Percentiles rank a stretch among this genome's conserved stretches.
phyloP scores from a whole-genome alignment of 2,888 invertebrate genomes.

The Athalia circularis region DNA sequence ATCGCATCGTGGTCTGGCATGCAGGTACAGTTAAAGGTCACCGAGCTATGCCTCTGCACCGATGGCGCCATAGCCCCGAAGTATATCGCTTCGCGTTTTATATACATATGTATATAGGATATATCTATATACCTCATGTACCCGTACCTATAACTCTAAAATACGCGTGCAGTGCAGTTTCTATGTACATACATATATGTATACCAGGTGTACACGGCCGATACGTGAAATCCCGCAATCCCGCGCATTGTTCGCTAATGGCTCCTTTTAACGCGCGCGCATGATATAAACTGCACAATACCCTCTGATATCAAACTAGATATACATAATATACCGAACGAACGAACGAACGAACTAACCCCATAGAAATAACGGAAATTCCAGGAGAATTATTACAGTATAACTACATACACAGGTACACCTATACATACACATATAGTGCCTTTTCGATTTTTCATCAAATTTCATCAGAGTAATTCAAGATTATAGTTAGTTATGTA shows the following conservation, averaged over 20 bases:
- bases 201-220: background rate
- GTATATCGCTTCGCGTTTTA: background rate
- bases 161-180: background rate
- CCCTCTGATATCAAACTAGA: too few species aligned
- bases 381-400: too few species aligned
- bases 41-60: conserved; percentile 41
- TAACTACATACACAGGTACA: too few species aligned
- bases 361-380: too few species aligned
- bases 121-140: background rate
- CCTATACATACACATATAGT: too few species aligned
- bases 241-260: conserved; percentile 66
- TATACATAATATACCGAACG: too few species aligned
- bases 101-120: conserved; percentile 9
- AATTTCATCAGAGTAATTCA: too few species aligned
- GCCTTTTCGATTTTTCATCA: too few species aligned
- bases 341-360: too few species aligned
- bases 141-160: background rate
- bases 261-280: conserved; percentile 54
- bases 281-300: background rate
- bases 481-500: too few species aligned
- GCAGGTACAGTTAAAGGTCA: conserved; percentile 72
- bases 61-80: conserved; percentile 54
- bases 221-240: background rate
- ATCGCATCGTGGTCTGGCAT: conserved; percentile 52
- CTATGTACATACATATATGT: background rate